A percentile compares a stretch with the other conserved stretches of the same genome.
phyloP scores from a whole-genome alignment of 2,888 invertebrate genomes.

The Drosophila dives region DNA sequence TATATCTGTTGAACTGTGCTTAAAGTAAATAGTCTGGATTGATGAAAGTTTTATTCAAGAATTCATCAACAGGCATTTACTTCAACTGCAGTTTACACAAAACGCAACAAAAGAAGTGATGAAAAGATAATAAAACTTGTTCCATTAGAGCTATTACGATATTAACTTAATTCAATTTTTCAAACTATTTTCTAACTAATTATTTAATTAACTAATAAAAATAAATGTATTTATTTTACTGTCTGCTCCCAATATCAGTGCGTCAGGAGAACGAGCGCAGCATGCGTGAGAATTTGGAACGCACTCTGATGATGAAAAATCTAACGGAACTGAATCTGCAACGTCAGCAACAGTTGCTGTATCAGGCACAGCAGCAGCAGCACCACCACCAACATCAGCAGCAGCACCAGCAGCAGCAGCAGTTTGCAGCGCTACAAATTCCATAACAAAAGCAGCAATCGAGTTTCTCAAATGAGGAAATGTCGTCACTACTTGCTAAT shows the following conservation, averaged over 20 bases:
- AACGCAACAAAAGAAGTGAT: slow-evolving; percentile 69
- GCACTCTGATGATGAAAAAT: slow-evolving; percentile 84
- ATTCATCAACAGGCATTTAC: slow-evolving; percentile 84
- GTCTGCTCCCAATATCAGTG: slow-evolving; percentile 87
- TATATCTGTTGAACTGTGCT: slow-evolving; percentile 81
- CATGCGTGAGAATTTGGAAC: slow-evolving; percentile 91
- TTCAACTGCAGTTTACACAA: slow-evolving; percentile 83
- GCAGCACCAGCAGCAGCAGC: slow-evolving; percentile 26
- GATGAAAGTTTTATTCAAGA: slow-evolving; percentile 80
- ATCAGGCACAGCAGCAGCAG: slow-evolving; percentile 55
- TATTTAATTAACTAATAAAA: background rate
- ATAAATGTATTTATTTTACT: slow-evolving; percentile 28
- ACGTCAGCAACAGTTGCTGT: slow-evolving; percentile 60
- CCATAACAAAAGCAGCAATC: slow-evolving; percentile 28
- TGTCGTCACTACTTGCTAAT: slow-evolving; percentile 4
- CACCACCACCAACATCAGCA: slow-evolving; percentile 27
- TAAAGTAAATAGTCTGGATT: slow-evolving; percentile 85
- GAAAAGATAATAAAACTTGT: slow-evolving; percentile 49
- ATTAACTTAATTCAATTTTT: slow-evolving; percentile 4
- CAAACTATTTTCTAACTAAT: background rate
- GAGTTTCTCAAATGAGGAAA: background rate
- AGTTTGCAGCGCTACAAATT: slow-evolving; percentile 35
- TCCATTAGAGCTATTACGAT: slow-evolving; percentile 61
- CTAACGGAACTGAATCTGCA: slow-evolving; percentile 80
- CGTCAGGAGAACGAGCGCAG: slow-evolving; percentile 95